Percentiles rank a stretch among this genome's conserved stretches.
Evolutionary conservation across 2,113 vertebrate species (phyloP).

Genomic region (Hiodon tergisus): DNA sequence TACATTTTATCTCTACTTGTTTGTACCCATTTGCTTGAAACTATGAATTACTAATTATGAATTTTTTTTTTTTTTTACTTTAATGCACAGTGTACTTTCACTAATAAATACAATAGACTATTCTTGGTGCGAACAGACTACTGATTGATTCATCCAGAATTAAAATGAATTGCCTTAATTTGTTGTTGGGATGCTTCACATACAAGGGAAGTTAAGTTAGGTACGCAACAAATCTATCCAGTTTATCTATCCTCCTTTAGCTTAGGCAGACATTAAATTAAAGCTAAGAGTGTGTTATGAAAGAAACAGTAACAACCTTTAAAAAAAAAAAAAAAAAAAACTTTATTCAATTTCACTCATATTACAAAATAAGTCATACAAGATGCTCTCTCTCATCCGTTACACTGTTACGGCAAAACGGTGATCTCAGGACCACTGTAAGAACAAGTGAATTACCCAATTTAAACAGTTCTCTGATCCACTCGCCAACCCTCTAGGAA

Average conservation of each 20-base stretch:
- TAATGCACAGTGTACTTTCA: background rate
- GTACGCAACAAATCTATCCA: background rate
- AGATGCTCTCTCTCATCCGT: background rate
- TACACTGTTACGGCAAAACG: conserved; percentile 5
- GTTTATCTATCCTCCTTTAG: background rate
- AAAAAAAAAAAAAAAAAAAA: conserved; percentile 11
- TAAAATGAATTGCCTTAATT: no score
- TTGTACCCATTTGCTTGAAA: background rate
- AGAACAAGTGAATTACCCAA: no score
- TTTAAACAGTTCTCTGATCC: no score
- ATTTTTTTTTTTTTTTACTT: background rate
- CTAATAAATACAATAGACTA: conserved; percentile 8
- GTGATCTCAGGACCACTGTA: no score
- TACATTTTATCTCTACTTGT: no score
- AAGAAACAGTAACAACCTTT: background rate
- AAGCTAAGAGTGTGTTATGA: background rate
- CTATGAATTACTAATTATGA: conserved; percentile 20
- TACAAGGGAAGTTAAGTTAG: background rate
- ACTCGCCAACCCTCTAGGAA: no score
- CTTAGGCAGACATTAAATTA: no score
- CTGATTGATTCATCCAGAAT: background rate
- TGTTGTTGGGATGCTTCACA: no score
- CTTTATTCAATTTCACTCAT: conserved; percentile 21
- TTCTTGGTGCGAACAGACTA: conserved; percentile 3
- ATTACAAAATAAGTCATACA: conserved; percentile 21